These are phyloP conservation scores for Prionchulus punctatus DNA, from an alignment of 2,888 invertebrate species.

Conservation along the genomic window DNA sequence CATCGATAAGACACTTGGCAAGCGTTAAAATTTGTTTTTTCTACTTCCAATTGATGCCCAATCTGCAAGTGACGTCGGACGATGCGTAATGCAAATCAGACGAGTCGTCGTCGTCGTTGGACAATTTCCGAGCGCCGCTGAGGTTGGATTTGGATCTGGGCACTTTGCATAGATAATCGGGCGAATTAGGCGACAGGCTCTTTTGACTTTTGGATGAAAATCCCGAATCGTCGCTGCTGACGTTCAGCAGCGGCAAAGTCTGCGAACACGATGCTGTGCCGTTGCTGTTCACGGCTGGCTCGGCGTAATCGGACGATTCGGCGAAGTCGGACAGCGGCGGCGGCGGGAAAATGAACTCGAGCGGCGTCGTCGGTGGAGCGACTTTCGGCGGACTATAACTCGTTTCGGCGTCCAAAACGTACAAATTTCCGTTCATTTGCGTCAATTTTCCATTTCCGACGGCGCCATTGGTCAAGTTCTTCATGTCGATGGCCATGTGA, in stretches of 20 bases:
- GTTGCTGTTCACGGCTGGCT: too few species aligned
- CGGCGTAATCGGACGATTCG: slow-evolving; percentile 5
- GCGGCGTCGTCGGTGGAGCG: neutral
- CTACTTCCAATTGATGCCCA: neutral
- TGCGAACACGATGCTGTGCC: neutral
- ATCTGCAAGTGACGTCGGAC: neutral
- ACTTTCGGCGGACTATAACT: neutral
- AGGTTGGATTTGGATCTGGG: neutral
- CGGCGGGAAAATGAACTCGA: neutral
- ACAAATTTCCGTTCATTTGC: slow-evolving; percentile 4
- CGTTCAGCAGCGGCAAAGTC: neutral
- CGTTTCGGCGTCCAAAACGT: neutral
- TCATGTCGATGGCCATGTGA: too few species aligned
- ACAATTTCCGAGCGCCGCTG: neutral
- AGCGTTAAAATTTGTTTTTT: too few species aligned
- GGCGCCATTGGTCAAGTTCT: neutral
- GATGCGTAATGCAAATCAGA: neutral
- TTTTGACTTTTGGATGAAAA: too few species aligned
- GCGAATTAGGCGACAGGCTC: neutral
- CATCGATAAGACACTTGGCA: too few species aligned
- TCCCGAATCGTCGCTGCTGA: too few species aligned
- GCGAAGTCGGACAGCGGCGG: neutral
- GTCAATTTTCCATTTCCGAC: too few species aligned
- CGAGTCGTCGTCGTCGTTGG: too few species aligned
- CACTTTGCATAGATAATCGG: neutral